These are phyloP conservation scores for Galemys pyrenaicus DNA, from an alignment of 2,113 vertebrate species.

Conservation along the genomic window DNA sequence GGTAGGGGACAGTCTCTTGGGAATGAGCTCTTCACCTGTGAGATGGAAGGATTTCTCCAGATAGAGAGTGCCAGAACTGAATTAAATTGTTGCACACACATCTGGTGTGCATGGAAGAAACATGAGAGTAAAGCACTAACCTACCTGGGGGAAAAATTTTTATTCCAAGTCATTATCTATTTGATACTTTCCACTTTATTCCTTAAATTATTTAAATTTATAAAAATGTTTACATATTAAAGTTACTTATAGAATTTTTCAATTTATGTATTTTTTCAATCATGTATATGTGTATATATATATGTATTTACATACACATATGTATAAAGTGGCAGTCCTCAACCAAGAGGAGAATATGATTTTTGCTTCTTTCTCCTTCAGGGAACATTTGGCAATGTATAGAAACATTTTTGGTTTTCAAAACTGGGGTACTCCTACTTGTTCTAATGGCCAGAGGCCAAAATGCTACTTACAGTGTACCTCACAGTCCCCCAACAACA, in stretches of 20 bases:
- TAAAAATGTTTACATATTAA: background rate
- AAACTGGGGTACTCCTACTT: background rate
- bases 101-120: no score
- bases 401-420: background rate
- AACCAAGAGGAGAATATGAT: background rate
- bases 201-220: background rate
- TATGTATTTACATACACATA: background rate
- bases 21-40: no score
- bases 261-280: background rate
- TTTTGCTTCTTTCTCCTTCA: background rate
- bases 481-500: no score
- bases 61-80: no score
- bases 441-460: background rate
- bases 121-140: no score
- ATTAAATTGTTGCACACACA: no score
- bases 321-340: background rate
- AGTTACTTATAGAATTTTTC: background rate
- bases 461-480: background rate
- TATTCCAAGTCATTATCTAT: background rate
- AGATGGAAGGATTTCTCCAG: no score
- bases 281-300: background rate
- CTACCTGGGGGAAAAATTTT: no score
- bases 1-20: no score
- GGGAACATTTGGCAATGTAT: background rate
- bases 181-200: background rate